Evolutionary conservation across 2,113 vertebrate species (phyloP).

Genomic region (Myocastor coypus): DNA sequence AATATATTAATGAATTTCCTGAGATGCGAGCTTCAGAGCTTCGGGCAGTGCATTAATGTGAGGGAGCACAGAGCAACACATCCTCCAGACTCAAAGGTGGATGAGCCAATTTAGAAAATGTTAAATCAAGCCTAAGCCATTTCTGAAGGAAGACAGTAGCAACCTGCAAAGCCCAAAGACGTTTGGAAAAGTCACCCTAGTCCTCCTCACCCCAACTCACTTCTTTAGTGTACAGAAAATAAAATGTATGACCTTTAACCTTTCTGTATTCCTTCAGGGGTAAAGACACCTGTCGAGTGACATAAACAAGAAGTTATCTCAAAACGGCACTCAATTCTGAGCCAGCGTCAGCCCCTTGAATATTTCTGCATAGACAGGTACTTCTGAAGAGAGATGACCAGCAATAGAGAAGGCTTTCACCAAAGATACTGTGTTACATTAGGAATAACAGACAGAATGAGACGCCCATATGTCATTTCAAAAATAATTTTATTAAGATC

Average conservation of each 20-base stretch:
- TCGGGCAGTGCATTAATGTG: constrained; percentile 80
- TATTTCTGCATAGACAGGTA: not conserved
- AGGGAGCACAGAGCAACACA: constrained; percentile 58
- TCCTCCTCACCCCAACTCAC: not conserved
- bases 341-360: not conserved
- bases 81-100: constrained; percentile 73
- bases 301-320: constrained; percentile 7
- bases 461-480: not conserved
- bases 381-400: not conserved
- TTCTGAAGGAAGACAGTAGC: constrained; percentile 73
- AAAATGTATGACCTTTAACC: not conserved
- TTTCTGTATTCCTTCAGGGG: constrained; percentile 9
- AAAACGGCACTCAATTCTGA: not conserved
- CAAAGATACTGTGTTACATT: not conserved
- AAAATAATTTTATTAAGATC: constrained; percentile 15
- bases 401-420: not conserved
- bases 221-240: constrained; percentile 21
- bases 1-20: constrained; percentile 80
- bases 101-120: constrained; percentile 79
- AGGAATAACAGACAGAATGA: not conserved
- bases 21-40: constrained; percentile 65
- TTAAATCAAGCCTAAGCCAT: constrained; percentile 77
- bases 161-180: constrained; percentile 69
- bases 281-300: not conserved
- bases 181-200: constrained; percentile 67